Evolutionary conservation across 1,140 invertebrate genomes (phyloP).

Genomic region (Halictus rubicundus): DNA sequence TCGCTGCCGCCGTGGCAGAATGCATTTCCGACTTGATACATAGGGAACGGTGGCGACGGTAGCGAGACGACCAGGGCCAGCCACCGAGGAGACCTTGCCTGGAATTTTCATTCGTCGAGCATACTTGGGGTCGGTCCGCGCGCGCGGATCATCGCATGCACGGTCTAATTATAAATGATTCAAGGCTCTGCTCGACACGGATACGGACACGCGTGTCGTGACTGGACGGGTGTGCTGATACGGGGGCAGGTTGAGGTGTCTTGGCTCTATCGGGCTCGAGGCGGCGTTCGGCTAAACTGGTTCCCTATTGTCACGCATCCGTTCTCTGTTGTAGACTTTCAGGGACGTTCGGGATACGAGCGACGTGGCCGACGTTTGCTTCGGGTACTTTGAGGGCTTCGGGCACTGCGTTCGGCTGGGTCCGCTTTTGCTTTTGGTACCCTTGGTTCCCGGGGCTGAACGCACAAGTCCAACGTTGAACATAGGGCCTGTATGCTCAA

Average conservation of each 20-base stretch:
- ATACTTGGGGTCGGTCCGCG: not conserved
- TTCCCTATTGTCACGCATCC: too few species aligned
- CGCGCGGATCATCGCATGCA: constrained; percentile 19
- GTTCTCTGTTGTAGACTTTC: too few species aligned
- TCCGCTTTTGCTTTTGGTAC: too few species aligned
- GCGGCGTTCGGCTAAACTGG: too few species aligned
- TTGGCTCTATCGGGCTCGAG: not conserved
- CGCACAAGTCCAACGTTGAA: too few species aligned
- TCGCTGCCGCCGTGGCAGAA: not conserved
- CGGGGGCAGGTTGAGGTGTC: not conserved
- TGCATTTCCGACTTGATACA: too few species aligned
- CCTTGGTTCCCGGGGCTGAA: too few species aligned
- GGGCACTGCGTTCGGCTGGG: too few species aligned
- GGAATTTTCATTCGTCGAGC: constrained; percentile 44
- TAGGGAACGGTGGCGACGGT: not conserved
- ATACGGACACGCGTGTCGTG: constrained; percentile 23
- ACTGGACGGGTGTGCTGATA: not conserved
- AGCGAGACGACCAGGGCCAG: constrained; percentile 6
- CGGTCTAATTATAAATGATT: constrained; percentile 42
- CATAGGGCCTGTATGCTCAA: too few species aligned
- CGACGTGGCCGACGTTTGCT: too few species aligned
- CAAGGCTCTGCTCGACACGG: constrained; percentile 16
- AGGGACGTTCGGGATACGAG: too few species aligned
- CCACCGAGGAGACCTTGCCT: constrained; percentile 35
- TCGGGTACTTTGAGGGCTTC: too few species aligned